phyloP scores from a whole-genome alignment of 2,797 vertebrate species.

The Chaenodraco wilsoni region DNA sequence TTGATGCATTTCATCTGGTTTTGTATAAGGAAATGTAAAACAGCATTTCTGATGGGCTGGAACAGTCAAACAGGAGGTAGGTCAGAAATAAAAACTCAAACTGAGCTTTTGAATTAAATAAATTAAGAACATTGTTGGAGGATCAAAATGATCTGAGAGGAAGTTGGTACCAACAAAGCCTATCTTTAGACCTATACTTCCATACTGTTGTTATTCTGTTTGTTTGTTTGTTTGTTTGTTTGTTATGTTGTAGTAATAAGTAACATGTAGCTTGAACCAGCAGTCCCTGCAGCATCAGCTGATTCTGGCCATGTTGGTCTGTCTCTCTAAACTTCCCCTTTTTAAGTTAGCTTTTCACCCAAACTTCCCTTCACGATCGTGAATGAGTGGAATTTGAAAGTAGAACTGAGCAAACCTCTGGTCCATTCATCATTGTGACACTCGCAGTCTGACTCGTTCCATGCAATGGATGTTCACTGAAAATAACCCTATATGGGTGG shows the following conservation, averaged over 20 bases:
- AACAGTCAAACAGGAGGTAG: not conserved
- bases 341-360: constrained; percentile 20
- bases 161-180: not conserved
- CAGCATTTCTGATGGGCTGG: not conserved
- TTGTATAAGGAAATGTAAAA: not conserved
- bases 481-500: constrained; percentile 41
- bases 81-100: not conserved
- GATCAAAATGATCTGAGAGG: not conserved
- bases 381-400: constrained; percentile 57
- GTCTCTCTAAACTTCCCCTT: constrained; percentile 41
- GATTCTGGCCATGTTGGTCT: constrained; percentile 38
- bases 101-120: not conserved
- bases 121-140: not conserved
- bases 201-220: not conserved
- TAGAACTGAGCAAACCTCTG: constrained; percentile 37
- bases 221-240: not conserved
- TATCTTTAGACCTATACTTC: not conserved
- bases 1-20: not conserved
- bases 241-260: constrained; percentile 6
- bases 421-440: constrained; percentile 50
- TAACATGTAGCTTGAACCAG: constrained; percentile 13
- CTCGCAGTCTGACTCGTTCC: constrained; percentile 24
- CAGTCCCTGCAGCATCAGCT: constrained; percentile 32
- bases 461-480: constrained; percentile 15
- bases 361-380: constrained; percentile 36